Evolutionary conservation across 2,888 invertebrate genomes (phyloP).

Genomic region (Mellilla xanthometata): DNA sequence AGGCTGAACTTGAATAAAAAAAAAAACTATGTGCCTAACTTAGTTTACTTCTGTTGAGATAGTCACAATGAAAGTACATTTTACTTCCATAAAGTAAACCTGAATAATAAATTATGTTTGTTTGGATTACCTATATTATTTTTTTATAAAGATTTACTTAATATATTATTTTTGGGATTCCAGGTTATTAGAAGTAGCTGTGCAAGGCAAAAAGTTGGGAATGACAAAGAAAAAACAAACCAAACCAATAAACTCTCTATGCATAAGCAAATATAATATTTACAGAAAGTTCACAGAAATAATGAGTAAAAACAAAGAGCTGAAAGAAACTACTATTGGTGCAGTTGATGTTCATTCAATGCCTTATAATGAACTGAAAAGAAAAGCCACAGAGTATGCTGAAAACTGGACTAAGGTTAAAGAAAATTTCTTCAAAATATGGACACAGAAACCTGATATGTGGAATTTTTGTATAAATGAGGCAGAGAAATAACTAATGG

Average conservation of each 20-base stretch:
- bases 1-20: too few relatives aligned
- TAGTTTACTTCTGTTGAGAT: too few relatives aligned
- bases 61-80: too few relatives aligned
- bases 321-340: conserved; percentile 40
- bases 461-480: conserved; percentile 57
- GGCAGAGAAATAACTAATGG: conserved; percentile 7
- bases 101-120: too few relatives aligned
- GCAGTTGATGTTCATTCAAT: conserved; percentile 36
- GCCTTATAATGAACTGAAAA: conserved; percentile 67
- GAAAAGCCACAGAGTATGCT: conserved; percentile 46
- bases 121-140: too few relatives aligned
- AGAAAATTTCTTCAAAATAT: conserved; percentile 72
- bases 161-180: conserved; percentile 42
- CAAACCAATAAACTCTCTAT: conserved; percentile 63
- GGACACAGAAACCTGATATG: conserved; percentile 82
- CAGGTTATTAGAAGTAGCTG: conserved; percentile 87
- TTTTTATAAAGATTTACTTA: too few relatives aligned
- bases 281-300: conserved; percentile 71
- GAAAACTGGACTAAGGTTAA: conserved; percentile 70
- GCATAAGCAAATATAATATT: conserved; percentile 81
- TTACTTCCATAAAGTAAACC: too few relatives aligned
- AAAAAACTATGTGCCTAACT: too few relatives aligned
- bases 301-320: conserved; percentile 46
- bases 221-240: conserved; percentile 85
- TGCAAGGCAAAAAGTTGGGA: conserved; percentile 91